A percentile compares a stretch with the other conserved stretches of the same genome.
phyloP scores from a whole-genome alignment of 2,113 vertebrate genomes.

The Panthera uncia region DNA sequence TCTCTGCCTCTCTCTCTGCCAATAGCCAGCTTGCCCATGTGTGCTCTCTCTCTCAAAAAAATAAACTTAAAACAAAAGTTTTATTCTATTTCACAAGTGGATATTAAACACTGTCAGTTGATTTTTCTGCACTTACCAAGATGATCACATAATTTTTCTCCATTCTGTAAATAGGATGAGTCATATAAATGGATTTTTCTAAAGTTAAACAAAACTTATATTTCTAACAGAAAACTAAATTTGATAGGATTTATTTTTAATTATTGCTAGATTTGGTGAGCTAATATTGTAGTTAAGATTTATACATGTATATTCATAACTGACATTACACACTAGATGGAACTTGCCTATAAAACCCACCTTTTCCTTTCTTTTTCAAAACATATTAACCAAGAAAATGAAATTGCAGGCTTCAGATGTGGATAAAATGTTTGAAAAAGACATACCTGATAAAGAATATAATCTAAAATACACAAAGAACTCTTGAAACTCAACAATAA shows the following conservation, averaged over 20 bases:
- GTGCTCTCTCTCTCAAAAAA: too few species aligned
- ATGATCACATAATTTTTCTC: not conserved
- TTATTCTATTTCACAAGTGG: not conserved
- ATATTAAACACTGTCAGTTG: not conserved
- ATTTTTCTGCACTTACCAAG: not conserved
- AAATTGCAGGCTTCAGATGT: not conserved
- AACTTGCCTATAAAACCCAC: not conserved
- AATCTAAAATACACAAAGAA: not conserved
- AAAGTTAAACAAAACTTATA: not conserved
- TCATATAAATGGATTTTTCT: not conserved
- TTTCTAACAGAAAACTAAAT: not conserved
- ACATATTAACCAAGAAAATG: not conserved
- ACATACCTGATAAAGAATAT: not conserved
- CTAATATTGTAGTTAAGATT: not conserved
- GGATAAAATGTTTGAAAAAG: not conserved
- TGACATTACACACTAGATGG: not conserved
- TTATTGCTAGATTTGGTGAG: not conserved
- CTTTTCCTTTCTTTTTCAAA: not conserved
- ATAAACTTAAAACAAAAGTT: not conserved
- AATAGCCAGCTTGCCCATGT: too few species aligned
- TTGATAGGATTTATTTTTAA: not conserved
- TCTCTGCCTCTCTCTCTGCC: too few species aligned
- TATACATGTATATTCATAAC: not conserved
- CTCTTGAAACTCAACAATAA: not conserved
- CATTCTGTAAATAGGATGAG: not conserved